Base-by-base conservation (phyloP, 2,888 invertebrate genomes). In the Teleogryllus oceanicus region DNA sequence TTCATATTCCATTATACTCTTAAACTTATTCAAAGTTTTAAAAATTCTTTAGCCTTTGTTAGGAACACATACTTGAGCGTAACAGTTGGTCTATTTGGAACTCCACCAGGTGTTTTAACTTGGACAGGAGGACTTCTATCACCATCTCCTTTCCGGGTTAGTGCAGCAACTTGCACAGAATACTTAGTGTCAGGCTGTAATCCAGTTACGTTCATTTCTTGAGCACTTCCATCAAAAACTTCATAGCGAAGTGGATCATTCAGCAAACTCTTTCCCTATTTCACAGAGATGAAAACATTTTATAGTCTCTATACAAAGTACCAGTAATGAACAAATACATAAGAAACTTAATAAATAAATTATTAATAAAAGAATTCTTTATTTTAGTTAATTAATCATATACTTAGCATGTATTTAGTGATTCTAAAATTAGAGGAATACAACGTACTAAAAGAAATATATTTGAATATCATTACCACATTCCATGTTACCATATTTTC, bases 111-210 rank as follows among this genome's bases (percentile, higher is more conserved):
- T 2, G 99, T 99, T 87, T 92, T 94, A 2, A 96, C 93, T 82
- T 92, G 92, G 80, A 94, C 94, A 49, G 96, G 94, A 82, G 92
- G 89, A 86, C 97, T 97, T 83, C 97, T 90, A 87, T 96, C 94
- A 24, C 99, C 99, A 87, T 99, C 99, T 76, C 99, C 99, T 87
- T 97, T 97, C 82, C 97, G 91, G 5, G 99, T 99, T 82, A 98
- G 90, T 0, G 98, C 99, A 0, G 97, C 97, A 81, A 99, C 97
- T 89, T 97, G 96, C 81, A 98, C 93, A 80, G 93, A 93, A 88
- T 99, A 99, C 84, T 92, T 92, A 0, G 99, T 97, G 86, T 99
- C 98, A 5, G 99, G 98, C 87, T 98, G 96, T 76, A 99, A 90
- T 18, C 94, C 95, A 18, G 94, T 93, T 79, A 98, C 92, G 86